Conservation (phyloP, 2,888 invertebrate species). For the Celastrina argiolus region DNA sequence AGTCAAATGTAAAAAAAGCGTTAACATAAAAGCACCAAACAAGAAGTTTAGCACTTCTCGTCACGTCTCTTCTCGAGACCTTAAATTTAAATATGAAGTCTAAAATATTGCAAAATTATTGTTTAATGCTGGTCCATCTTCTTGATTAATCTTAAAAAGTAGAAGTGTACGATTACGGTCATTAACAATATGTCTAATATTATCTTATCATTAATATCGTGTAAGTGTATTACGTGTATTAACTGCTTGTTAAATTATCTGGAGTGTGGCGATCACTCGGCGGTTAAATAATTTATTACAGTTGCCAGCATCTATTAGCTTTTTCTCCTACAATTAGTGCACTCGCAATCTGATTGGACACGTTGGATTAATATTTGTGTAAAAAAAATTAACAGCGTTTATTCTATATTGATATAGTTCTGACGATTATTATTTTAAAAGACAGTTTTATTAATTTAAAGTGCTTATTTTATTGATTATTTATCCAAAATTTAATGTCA, state of each 20-base stretch:
- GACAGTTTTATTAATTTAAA: no score
- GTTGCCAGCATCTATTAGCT: neutral
- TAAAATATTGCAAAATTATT: neutral
- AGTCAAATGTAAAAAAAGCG: neutral
- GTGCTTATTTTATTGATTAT: neutral
- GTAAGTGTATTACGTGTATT: slow-evolving; percentile 6
- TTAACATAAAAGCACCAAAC: no score
- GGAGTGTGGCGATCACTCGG: slow-evolving; percentile 1
- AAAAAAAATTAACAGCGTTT: no score
- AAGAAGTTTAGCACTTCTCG: no score
- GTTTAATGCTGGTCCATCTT: neutral
- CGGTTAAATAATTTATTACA: neutral
- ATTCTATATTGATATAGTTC: no score
- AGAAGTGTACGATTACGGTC: neutral
- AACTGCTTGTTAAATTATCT: neutral
- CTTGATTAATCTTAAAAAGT: neutral
- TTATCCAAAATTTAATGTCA: neutral
- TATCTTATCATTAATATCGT: neutral
- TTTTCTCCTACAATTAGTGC: neutral
- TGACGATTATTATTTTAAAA: neutral
- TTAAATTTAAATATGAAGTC: no score
- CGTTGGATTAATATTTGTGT: neutral
- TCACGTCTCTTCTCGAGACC: neutral
- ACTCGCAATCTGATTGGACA: neutral
- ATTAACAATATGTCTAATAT: neutral